A percentile compares a stretch with the other conserved stretches of the same genome.
phyloP scores from a whole-genome alignment of 2,888 invertebrate genomes.

The Leucania comma region DNA sequence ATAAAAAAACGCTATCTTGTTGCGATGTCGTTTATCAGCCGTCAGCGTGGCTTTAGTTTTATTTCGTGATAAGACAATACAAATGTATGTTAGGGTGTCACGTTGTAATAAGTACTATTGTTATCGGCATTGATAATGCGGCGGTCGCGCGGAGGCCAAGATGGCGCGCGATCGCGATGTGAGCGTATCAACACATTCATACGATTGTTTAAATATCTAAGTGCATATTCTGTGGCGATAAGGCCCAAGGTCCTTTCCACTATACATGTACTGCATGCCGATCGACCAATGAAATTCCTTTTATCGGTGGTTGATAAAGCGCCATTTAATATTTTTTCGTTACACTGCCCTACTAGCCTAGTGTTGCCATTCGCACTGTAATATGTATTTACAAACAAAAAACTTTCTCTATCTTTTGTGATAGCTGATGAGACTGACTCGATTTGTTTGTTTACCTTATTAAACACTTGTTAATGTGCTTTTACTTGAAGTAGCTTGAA shows the following conservation, averaged over 20 bases:
- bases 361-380: slow-evolving; percentile 54
- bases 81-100: slow-evolving; percentile 89
- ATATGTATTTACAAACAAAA: slow-evolving; percentile 47
- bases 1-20: slow-evolving; percentile 81
- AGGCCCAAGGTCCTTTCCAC: slow-evolving; percentile 80
- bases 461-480: slow-evolving; percentile 30
- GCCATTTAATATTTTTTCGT: slow-evolving; percentile 64
- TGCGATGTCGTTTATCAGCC: slow-evolving; percentile 80
- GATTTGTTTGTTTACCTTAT: slow-evolving; percentile 44
- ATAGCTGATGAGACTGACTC: slow-evolving; percentile 36
- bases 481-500: slow-evolving; percentile 48
- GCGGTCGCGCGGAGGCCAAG: slow-evolving; percentile 83
- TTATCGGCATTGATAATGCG: slow-evolving; percentile 87
- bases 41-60: slow-evolving; percentile 76
- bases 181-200: slow-evolving; percentile 74
- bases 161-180: slow-evolving; percentile 73
- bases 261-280: slow-evolving; percentile 70
- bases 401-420: slow-evolving; percentile 48
- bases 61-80: slow-evolving; percentile 87
- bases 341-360: slow-evolving; percentile 68
- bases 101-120: slow-evolving; percentile 83
- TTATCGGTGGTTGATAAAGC: slow-evolving; percentile 71
- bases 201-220: slow-evolving; percentile 80
- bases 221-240: slow-evolving; percentile 82
- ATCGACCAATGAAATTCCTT: slow-evolving; percentile 69